These are phyloP conservation scores for Tineola bisselliella DNA, from an alignment of 2,888 invertebrate species.

Conservation along the genomic window DNA sequence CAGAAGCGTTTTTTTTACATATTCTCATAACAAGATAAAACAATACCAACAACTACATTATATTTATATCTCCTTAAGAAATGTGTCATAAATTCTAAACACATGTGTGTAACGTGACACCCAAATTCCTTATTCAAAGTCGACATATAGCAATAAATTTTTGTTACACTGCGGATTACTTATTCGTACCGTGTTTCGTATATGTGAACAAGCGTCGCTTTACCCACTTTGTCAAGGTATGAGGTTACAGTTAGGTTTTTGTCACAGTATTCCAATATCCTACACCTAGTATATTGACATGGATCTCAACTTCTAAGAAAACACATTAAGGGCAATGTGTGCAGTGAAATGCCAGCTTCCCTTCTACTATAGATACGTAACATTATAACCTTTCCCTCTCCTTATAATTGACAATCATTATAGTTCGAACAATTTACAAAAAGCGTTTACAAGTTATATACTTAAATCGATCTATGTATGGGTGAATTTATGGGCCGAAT, in stretches of 20 bases:
- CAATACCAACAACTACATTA: background rate
- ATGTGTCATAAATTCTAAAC: background rate
- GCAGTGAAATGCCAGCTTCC: background rate
- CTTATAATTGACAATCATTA: too few relatives aligned
- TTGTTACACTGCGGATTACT: background rate
- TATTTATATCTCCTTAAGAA: background rate
- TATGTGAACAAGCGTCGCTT: constrained; percentile 8
- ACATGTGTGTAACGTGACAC: background rate
- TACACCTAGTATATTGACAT: background rate
- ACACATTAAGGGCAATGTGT: constrained; percentile 11
- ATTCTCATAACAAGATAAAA: too few relatives aligned
- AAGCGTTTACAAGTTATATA: too few relatives aligned
- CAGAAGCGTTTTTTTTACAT: too few relatives aligned
- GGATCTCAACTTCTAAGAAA: constrained; percentile 4
- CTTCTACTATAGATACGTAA: too few relatives aligned
- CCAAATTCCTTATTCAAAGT: background rate
- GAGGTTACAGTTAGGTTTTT: constrained; percentile 36
- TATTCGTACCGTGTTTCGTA: background rate
- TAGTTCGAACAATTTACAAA: too few relatives aligned
- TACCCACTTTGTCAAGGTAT: constrained; percentile 31
- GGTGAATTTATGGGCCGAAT: too few relatives aligned
- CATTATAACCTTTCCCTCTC: too few relatives aligned
- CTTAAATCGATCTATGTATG: too few relatives aligned
- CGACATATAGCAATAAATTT: background rate
- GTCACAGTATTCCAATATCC: constrained; percentile 14